Evolutionary conservation across 2,113 vertebrate genomes (phyloP), one percentile per base, ranked within the genome.

Genomic region (Nasalis larvatus): DNA sequence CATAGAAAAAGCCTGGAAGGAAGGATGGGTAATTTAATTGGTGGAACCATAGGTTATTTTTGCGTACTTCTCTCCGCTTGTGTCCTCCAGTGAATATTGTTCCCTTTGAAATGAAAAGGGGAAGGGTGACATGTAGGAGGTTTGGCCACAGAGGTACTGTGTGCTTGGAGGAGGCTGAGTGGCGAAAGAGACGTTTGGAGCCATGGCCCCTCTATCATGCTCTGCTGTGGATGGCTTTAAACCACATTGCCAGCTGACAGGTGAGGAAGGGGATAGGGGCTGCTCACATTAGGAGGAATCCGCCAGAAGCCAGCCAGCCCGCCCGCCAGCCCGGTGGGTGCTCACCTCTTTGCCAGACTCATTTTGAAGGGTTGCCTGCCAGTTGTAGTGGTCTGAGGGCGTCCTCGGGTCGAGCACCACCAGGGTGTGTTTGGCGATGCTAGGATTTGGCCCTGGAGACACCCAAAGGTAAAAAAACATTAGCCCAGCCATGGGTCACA

Each of bases 311-410:
- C 60, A 27, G 20, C 17, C 21, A 49, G 18, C 25, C 18, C 6
- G 5, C 6, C 66, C 11, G 2, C 60, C 8, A 1, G 21, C 16
- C 21, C n/a, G 2, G 1, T 3, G 3, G 27, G 69, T 63, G 17
- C 87, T 77, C 98, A 99, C 98, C 99, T 98, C 98, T 1, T 13
- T 95, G 49, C 93, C 96, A 0, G 3, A 30, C 49, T 9, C 80
- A 58, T 90, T 78, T 68, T 30, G 0, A 0, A 97, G 0, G 8
- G 94, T 88, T 49, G 97, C 86, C 23, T 91, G 77, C 98, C 99
- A 98, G 40, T 89, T 42, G 0, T 68, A 21, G 20, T 12, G 3
- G 6, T 84, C 9, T 11, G 21, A 4, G 14, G 76, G 21, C 6
- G 1, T 4, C 13, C 8, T 95, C 0, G 92, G 45, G 6, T 97